These are phyloP conservation scores for Cercopithecus hamlyni DNA, from an alignment of 2,797 vertebrate species.

Conservation along the genomic window DNA sequence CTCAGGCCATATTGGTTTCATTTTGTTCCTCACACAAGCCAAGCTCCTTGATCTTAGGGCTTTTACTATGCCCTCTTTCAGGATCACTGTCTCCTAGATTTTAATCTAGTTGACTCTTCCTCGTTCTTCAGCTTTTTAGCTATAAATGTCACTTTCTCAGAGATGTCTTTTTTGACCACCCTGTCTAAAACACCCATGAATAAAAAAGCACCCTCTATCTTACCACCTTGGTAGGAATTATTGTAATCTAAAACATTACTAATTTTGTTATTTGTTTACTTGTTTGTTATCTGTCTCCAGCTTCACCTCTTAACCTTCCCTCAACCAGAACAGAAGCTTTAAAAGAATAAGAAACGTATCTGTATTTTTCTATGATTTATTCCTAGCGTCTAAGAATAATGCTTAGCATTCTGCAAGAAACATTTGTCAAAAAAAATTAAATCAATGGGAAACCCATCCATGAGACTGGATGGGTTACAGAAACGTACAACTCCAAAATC, in stretches of 20 bases:
- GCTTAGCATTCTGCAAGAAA: neutral
- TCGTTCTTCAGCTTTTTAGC: slow-evolving; percentile 18
- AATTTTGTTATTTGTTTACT: neutral
- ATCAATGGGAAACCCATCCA: neutral
- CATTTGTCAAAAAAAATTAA: neutral
- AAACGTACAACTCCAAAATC: slow-evolving; percentile 13
- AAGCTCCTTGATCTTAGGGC: neutral
- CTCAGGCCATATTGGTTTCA: neutral
- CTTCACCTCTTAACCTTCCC: neutral
- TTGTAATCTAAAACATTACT: slow-evolving; percentile 24
- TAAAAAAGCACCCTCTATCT: neutral
- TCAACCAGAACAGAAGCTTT: neutral
- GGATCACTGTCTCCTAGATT: neutral
- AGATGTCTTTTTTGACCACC: neutral
- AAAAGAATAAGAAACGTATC: neutral
- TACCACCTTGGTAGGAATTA: neutral
- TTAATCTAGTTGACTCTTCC: neutral
- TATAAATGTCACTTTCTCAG: neutral
- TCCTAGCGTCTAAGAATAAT: neutral
- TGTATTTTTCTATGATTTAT: slow-evolving; percentile 15
- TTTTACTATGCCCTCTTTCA: neutral
- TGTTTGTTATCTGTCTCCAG: neutral
- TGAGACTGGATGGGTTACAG: neutral
- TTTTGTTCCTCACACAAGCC: neutral
- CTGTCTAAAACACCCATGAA: neutral